phyloP scores from a whole-genome alignment of 2,113 vertebrate genomes.

The Hemicordylus capensis region DNA sequence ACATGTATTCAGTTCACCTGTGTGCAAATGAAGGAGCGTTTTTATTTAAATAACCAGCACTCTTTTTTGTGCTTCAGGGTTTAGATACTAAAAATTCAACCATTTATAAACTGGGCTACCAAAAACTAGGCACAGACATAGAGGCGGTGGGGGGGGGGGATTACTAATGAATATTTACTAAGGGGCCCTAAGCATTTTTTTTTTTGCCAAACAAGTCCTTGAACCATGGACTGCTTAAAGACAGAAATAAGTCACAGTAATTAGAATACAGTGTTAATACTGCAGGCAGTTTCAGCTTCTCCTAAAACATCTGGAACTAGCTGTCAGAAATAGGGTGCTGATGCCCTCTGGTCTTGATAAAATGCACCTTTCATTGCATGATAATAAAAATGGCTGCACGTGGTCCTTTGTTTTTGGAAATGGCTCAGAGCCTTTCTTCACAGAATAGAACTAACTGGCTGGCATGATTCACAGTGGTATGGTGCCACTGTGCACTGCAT shows the following conservation, averaged over 20 bases:
- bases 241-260: background rate
- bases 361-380: background rate
- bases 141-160: background rate
- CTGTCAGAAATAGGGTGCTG: background rate
- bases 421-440: conserved; percentile 8
- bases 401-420: conserved; percentile 33
- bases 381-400: background rate
- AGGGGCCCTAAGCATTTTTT: background rate
- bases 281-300: background rate
- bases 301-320: background rate
- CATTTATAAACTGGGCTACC: background rate
- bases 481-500: too few species aligned
- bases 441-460: conserved; percentile 24
- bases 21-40: background rate
- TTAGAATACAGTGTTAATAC: background rate
- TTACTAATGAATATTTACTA: background rate
- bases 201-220: background rate
- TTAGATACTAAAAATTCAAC: background rate
- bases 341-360: background rate
- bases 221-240: background rate
- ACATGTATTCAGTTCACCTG: background rate
- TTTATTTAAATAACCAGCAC: background rate
- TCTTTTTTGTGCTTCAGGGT: background rate
- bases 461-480: too few species aligned
- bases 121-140: background rate